A percentile compares a stretch with the other conserved stretches of the same genome.
Conservation (phyloP, 37 sponge, comb jelly and placozoan species). For the Axinella damicornis region DNA sequence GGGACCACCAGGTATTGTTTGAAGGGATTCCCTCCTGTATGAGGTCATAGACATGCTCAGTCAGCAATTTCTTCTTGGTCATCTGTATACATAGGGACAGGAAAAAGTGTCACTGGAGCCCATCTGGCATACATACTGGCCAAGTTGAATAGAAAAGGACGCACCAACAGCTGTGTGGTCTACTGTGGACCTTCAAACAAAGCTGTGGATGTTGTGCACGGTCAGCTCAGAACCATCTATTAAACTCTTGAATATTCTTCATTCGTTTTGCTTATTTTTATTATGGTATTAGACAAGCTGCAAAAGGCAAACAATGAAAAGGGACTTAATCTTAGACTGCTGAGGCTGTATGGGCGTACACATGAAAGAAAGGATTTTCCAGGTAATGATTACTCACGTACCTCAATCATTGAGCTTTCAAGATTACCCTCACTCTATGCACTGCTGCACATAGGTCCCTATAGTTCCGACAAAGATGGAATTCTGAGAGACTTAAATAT, state of each 20-base stretch:
- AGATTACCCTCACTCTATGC: no score
- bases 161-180: constrained; percentile 32
- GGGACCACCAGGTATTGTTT: constrained; percentile 68
- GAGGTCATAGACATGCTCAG: no score
- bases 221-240: no score
- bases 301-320: constrained; percentile 19
- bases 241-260: constrained; percentile 53
- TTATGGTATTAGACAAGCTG: no score
- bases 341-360: constrained; percentile 40
- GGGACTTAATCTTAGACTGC: constrained; percentile 26
- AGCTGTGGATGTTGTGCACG: constrained; percentile 60
- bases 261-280: no score
- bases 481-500: background rate
- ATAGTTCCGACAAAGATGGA: no score
- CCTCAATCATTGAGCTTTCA: no score
- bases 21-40: no score
- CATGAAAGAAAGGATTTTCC: constrained; percentile 30
- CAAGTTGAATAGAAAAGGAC: constrained; percentile 25
- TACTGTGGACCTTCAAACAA: constrained; percentile 76
- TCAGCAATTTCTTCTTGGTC: no score
- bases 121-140: constrained; percentile 52
- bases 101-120: constrained; percentile 72
- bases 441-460: no score
- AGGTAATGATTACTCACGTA: background rate
- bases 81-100: no score